Base-by-base conservation (phyloP, 2,888 invertebrate genomes). In the Chloroclysta siterata region DNA sequence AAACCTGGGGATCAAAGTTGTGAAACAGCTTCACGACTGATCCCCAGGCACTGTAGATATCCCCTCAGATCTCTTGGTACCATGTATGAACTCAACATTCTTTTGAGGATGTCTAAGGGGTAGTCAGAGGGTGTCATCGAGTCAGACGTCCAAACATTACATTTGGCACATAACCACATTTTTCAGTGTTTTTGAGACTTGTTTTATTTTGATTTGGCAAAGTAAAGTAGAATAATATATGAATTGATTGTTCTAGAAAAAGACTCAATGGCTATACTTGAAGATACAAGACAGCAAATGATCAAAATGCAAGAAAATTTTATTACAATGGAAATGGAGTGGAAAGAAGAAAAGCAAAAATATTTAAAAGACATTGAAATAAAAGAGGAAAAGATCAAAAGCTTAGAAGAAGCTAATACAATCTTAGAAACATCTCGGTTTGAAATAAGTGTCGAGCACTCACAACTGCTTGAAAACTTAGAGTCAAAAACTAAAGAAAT, bases 211-310 rank as follows among this genome's bases (percentile, higher is more conserved):
- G 2, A 17, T 17, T 17, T 14, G 15, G 8, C 14, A 15, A 44
- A 15, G 5, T 46, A 51, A 36, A 33, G 13, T 36, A 11, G 15
- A 44, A 15, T 44, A 46, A 17, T 46, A 46, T 33, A 33, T 29
- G n/a, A 5, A 14, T 29, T 50, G 14, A 33, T 50, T 61, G 47
- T 87, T 85, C 51, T 68, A 90, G 94, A 95, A 59, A 96, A 96
- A 90, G 94, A 94, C 73, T 95, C 96, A 10, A 86, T 97, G 65
- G 94, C 95, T 75, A 94, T 96, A 70, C 90, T 97, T 54, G 97
- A 97, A 83, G 96, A 97, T 66, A 97, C 97, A 15, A 95, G 95
- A 78, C 95, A 95, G 73, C 96, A 97, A 89, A 96, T 97, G 96
- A 94, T 95, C 77, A 94, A 95, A 77, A 96, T 97, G 96, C 97